Evolutionary conservation across 2,888 invertebrate species (phyloP), one percentile per base, ranked within the genome.

Genomic region (Lucinisca nassula): DNA sequence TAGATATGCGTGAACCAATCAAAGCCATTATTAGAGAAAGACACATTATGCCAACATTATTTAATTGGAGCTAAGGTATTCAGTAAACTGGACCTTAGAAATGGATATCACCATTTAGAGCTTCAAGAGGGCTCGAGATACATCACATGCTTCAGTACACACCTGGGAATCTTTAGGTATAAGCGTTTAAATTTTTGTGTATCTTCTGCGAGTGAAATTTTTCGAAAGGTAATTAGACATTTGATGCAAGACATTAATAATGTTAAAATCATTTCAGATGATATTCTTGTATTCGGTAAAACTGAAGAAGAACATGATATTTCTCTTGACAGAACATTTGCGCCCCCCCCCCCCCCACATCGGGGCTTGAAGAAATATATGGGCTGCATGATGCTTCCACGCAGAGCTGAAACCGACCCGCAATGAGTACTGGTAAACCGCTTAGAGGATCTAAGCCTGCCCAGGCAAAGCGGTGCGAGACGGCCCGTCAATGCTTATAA

Each of bases 191-290:
- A 82, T n/a, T 93, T 93, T 82, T 92, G 93, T 12, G 82, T 90
- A 14, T 89, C 85, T 1, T 96, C 96, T 76, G 97, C 97, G 6
- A 95, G 96, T 0, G 97, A 96, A 92, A 91, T 96, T 0, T 96
- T 96, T 86, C 96, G 96, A 91, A 95, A 96, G 91, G 93, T 93
- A 0, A 82, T 96, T 37, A 95, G 95, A 83, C 87, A 90, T 85
- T 93, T 96, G 10, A 76, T 96, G 91, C 92, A 12, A 40, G 92
- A 90, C 8, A 95, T 95, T 30, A 91, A 95, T 55, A 95, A 96
- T 0, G 93, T 92, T 3, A 85, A 95, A 37, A 96, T 95, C 78
- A 94, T 94, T 72, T 95, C 95, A 32, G 96, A 96, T 90, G 96
- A 96, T 90, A 96, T 96, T 74, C 77, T 96, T 1, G 85, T 96